Base-by-base conservation (phyloP, 2,797 vertebrate genomes). In the Falco peregrinus region DNA sequence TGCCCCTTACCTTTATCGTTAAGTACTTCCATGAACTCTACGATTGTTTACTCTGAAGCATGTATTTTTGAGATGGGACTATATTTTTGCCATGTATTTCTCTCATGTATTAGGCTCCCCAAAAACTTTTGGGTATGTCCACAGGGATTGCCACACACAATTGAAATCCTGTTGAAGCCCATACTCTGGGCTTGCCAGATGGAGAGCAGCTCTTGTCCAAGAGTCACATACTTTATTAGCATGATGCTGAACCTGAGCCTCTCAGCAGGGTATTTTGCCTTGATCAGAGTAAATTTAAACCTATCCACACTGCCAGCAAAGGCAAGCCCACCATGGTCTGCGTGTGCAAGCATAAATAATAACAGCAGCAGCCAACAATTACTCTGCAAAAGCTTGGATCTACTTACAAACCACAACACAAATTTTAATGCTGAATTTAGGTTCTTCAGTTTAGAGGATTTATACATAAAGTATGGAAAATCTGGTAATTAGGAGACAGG, bases 231-330 rank as follows among this genome's bases (percentile, higher is more conserved):
- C 31, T 95, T 94, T 69, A 87, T 87, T 90, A 94, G 63, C 47
- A 81, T 25, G 31, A 63, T 89, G 69, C n/a, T 79, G 65, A 96
- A 93, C 70, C 77, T 82, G 86, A 93, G 70, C 59, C 41, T 82
- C 88, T 84, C 93, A 90, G 59, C 63, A 75, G 86, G 59, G 74
- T 68, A 67, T 93, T 94, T 90, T 90, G 59, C 39, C 90, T 87
- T 59, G 80, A 87, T 94, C 78, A 76, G 54, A 82, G 59, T 73
- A 63, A 91, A 90, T 87, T 76, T 90, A 90, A 93, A 90, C 54
- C 37, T 59, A 64, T 39, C 50, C 47, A 84, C 35, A 11, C 11
- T 84, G 74, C 80, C 90, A 96, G 73, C 69, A 68, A 63, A 88
- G 80, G 84, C 85, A 90, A 87, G 70, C 63, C 88, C 84, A 89